Base-by-base conservation (phyloP, 2,797 vertebrate species). In the Phrynocephalus forsythii region DNA sequence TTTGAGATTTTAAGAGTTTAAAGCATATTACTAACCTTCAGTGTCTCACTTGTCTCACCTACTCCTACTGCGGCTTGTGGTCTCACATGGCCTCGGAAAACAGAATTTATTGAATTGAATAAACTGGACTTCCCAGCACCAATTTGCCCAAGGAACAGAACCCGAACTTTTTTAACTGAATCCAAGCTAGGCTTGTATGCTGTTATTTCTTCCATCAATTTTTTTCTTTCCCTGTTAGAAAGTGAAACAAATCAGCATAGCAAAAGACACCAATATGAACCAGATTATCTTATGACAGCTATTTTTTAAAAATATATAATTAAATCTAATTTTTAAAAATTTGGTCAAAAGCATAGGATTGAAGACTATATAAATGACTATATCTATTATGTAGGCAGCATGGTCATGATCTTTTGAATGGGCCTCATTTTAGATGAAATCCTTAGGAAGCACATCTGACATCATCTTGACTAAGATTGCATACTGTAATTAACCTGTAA, bases 121-220 rank as follows among this genome's bases (percentile, higher is more conserved):
- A 98, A 96, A 80, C 94, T 96, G 85, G 96, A 96, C 90, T 97
- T 97, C 52, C 96, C 96, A 90, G 92, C 93, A 87, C 95, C 95
- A 82, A 91, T 2, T 81, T 94, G 96, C 91, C 96, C 96, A 92
- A 96, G 66, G 82, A 97, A 44, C 30, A 75, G 72, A 75, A 44
- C 33, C 6, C 72, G 72, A 33, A 33, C 33, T 8, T 75, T 18
- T 75, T 33, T 33, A 3, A 75, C 72, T 44, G 72, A 75, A 77
- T 91, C 87, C 91, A 75, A 82, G 89, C 77, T 92, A 86, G 92
- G 94, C 80, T 92, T 92, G 85, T 92, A 94, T 1, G 1, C 84
- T 91, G 82, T 66, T 6, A 94, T 91, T 71, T 94, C 85, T 72
- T 87, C 72, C 87, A 93, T 93, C 63, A 92, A 85, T 84, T 94